A percentile compares a stretch with the other conserved stretches of the same genome.
Evolutionary conservation across 2,797 vertebrate genomes (phyloP).

Genomic region (Pseudochirops corinnae): DNA sequence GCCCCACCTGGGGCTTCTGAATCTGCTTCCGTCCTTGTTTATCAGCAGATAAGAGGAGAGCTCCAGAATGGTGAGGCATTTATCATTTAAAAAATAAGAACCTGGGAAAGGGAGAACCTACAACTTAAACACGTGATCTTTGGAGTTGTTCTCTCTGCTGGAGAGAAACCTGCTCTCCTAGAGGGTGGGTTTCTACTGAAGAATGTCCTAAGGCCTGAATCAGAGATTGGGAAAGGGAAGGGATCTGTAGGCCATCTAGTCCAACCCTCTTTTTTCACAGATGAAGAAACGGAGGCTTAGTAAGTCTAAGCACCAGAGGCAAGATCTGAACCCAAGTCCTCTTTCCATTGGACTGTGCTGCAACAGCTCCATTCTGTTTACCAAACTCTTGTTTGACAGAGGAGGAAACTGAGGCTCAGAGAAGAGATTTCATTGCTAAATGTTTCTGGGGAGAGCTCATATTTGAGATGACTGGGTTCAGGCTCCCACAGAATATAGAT

Average conservation of each 20-base stretch:
- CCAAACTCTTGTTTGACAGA: not conserved
- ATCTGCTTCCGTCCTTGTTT: conserved; percentile 17
- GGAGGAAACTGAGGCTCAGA: not conserved
- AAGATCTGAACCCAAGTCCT: not conserved
- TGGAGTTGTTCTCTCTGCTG: not conserved
- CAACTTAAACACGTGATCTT: conserved; percentile 39
- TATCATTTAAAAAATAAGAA: not conserved
- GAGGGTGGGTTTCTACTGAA: not conserved
- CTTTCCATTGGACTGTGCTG: not conserved
- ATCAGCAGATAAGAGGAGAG: not conserved
- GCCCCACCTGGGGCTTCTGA: conserved; percentile 30
- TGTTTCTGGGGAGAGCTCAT: not conserved
- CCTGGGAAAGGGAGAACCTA: not conserved
- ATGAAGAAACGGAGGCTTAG: not conserved
- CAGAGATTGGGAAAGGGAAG: not conserved
- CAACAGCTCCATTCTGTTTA: not conserved
- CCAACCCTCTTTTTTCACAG: not conserved
- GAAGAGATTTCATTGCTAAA: not conserved
- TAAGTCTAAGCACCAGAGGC: not conserved
- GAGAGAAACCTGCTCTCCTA: not conserved
- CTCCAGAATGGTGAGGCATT: conserved; percentile 17
- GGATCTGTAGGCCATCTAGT: not conserved
- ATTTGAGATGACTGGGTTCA: not conserved
- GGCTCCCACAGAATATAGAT: not conserved
- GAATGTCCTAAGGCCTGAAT: not conserved